phyloP scores from a whole-genome alignment of 2,797 vertebrate species.

The Eospalax fontanierii region DNA sequence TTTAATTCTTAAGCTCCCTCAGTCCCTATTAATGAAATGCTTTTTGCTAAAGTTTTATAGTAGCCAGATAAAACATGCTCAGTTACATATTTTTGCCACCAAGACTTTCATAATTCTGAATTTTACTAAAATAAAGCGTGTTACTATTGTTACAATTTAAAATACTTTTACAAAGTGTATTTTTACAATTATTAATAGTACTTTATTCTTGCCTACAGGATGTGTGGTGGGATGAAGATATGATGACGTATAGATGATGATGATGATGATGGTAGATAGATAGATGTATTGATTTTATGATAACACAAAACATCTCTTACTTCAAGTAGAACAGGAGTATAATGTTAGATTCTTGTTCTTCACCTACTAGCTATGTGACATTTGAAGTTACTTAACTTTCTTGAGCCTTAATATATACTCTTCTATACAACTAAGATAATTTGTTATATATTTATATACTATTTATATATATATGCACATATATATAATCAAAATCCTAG shows the following conservation, averaged over 20 bases:
- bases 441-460: too few species aligned
- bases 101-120: too few species aligned
- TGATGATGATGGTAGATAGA: too few species aligned
- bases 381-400: background rate
- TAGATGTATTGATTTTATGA: constrained; percentile 5
- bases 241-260: too few species aligned
- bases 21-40: too few species aligned
- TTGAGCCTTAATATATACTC: background rate
- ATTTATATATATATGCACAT: constrained; percentile 44
- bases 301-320: background rate
- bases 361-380: background rate
- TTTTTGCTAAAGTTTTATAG: too few species aligned
- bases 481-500: background rate
- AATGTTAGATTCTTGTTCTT: background rate
- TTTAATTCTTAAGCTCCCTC: background rate
- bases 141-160: too few species aligned
- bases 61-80: too few species aligned
- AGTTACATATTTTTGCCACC: too few species aligned
- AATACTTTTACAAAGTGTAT: too few species aligned
- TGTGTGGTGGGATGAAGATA: background rate
- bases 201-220: constrained; percentile 24
- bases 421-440: constrained; percentile 15
- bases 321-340: background rate
- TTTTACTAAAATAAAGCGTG: too few species aligned
- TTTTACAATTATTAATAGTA: constrained; percentile 7